Base-by-base conservation (phyloP, 2,888 invertebrate genomes). In the Digitonthophagus gazella region DNA sequence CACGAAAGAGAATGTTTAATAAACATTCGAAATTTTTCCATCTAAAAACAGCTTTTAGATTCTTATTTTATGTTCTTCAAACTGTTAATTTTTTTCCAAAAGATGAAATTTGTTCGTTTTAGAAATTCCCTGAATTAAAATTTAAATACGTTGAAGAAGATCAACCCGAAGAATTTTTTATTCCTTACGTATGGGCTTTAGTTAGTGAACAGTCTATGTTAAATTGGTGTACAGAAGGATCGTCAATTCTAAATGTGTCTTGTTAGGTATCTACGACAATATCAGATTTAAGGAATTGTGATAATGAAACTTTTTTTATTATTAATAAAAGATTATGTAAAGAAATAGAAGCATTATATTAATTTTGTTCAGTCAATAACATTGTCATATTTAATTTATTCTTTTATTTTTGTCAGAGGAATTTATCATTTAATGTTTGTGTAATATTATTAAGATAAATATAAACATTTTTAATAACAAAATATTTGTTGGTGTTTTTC, bases 91-190 rank as follows among this genome's bases (percentile, higher is more conserved):
- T n/a, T 54, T 54, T 54, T 11, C 11, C 11, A 8, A 11, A 54
- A 54, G 54, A 8, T 54, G 6, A 54, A n/a, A 64, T 5, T 64
- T 65, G 2, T 58, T 20, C 1, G 65, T 70, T 76, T 70, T 71
- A 97, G 95, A 98, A 98, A 91, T 98, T 98, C 83, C 98, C 98
- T 0, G 98, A 98, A 78, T 84, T 99, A 63, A 98, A 98, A 83
- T 99, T 99, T 85, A 96, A 97, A 74, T 99, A 99, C 80, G 98
- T 99, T 0, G 99, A 99, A 84, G 99, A 99, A 83, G 98, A 98
- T 74, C 91, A 94, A 69, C 98, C 98, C 0, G 98, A 98, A 82
- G 98, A 98, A 79, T 99, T 99, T 86, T 99, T 99, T 85, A 96
- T 98, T 75, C 99, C 99, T 0, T 99, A 99, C 82, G 95, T 98